phyloP scores from a whole-genome alignment of 2,113 vertebrate species.

The Sorex fumeus region DNA sequence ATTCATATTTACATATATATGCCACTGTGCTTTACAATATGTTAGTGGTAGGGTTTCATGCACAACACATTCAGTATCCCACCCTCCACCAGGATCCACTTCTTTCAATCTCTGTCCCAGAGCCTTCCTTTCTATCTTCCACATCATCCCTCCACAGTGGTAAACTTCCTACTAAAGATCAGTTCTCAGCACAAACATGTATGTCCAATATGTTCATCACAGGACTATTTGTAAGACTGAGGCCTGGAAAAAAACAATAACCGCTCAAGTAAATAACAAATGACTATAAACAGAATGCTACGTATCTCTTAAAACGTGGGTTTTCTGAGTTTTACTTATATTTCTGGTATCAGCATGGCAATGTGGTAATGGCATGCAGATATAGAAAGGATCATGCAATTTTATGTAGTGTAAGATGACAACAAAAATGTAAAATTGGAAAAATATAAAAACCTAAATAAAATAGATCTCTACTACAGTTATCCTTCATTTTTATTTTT shows the following conservation, averaged over 20 bases:
- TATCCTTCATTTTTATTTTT: slow-evolving; percentile 5
- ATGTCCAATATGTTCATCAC: background rate
- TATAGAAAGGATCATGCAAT: background rate
- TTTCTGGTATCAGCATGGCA: background rate
- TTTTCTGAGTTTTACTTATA: background rate
- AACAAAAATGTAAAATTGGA: background rate
- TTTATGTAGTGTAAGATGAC: background rate
- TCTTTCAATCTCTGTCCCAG: too few species aligned
- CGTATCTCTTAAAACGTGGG: background rate
- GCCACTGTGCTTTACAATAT: too few species aligned
- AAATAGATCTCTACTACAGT: background rate
- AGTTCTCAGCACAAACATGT: background rate
- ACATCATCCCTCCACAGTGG: too few species aligned
- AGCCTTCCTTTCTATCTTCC: too few species aligned
- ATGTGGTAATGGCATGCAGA: background rate
- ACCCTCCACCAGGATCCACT: too few species aligned
- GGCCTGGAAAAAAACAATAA: background rate
- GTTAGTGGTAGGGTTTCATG: too few species aligned
- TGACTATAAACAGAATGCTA: background rate
- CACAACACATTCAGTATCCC: too few species aligned
- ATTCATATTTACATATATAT: too few species aligned
- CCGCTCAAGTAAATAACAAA: background rate
- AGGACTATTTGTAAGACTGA: background rate
- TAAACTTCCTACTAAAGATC: too few species aligned
- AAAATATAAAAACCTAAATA: slow-evolving; percentile 7